Evolutionary conservation across 2,797 vertebrate species (phyloP), one percentile per base, ranked within the genome.

Genomic region (Lacerta bilineata): DNA sequence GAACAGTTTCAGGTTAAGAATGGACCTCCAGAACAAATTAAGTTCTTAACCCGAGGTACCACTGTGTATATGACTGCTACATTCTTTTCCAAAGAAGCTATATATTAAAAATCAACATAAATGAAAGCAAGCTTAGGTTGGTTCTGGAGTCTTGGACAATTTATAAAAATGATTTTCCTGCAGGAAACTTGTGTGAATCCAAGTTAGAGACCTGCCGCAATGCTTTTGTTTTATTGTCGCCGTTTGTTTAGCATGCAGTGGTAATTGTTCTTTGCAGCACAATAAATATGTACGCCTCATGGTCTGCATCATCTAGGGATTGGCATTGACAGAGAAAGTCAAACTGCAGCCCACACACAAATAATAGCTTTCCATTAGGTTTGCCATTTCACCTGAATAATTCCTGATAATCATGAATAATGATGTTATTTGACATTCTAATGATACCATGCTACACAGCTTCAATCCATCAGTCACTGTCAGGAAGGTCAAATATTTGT

Each of bases 331-430:
- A 96, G 96, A 94, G 95, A 95, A 95, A 95, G 95, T 95, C 94
- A 96, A 95, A 96, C 95, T 93, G 90, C 4, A 4, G 88, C 96
- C 93, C 90, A 90, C 93, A 94, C 89, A 94, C 96, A 97, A 96
- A 96, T 96, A 97, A 96, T 95, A 95, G 95, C 96, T 97, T 97
- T 96, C 95, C 93, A 96, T 97, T 96, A 97, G 87, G 91, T 96
- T 96, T 95, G 93, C 94, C 89, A 97, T 97, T 97, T 97, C 95
- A 95, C 95, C 96, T 97, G 96, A 97, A 97, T 96, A 97, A 98
- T 97, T 95, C 93, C 91, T 95, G 95, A 96, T 98, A 98, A 98
- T 98, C 97, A 98, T 97, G 97, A 98, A 96, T 98, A 98, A 98
- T 98, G 97, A 97, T 97, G 96, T 96, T 97, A 97, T 97, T 97